Conservation (phyloP, 2,113 vertebrate species). For the Cepphus grylle region DNA sequence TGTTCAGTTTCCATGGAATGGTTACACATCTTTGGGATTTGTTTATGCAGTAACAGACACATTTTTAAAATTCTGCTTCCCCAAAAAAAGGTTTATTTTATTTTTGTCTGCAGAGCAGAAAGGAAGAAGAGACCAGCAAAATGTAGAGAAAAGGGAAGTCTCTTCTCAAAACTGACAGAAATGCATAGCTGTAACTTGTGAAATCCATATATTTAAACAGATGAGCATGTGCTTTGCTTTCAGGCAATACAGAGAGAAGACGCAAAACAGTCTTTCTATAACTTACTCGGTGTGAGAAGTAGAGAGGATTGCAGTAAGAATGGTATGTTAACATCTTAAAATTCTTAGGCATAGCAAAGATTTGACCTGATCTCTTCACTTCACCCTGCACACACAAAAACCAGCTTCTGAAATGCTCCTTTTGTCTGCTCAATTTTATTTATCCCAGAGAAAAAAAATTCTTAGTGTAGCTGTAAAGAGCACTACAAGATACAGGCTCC, state of each 20-base stretch:
- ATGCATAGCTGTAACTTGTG: not conserved
- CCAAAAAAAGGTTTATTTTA: not conserved
- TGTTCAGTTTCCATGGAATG: not conserved
- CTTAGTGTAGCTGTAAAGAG: not conserved
- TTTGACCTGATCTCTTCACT: not conserved
- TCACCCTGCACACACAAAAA: not conserved
- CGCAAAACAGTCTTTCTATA: not conserved
- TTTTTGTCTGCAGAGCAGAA: not conserved
- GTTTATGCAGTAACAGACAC: not conserved
- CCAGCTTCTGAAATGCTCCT: not conserved
- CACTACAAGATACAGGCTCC: not conserved
- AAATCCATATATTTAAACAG: conserved; percentile 31
- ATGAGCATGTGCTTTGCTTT: conserved; percentile 22
- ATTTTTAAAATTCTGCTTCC: not conserved
- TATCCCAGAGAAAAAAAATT: not conserved
- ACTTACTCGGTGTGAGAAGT: not conserved
- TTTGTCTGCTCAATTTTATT: not conserved
- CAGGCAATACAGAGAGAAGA: not conserved
- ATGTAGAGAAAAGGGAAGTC: not conserved
- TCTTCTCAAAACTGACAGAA: not conserved
- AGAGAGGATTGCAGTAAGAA: not conserved
- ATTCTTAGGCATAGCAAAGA: not conserved
- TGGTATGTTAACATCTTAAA: not conserved
- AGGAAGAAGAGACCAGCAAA: not conserved
- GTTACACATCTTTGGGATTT: not conserved